Evolutionary conservation across 64 coral and sea anemone species (phyloP).

Genomic region (Catalaphyllia jardinei): DNA sequence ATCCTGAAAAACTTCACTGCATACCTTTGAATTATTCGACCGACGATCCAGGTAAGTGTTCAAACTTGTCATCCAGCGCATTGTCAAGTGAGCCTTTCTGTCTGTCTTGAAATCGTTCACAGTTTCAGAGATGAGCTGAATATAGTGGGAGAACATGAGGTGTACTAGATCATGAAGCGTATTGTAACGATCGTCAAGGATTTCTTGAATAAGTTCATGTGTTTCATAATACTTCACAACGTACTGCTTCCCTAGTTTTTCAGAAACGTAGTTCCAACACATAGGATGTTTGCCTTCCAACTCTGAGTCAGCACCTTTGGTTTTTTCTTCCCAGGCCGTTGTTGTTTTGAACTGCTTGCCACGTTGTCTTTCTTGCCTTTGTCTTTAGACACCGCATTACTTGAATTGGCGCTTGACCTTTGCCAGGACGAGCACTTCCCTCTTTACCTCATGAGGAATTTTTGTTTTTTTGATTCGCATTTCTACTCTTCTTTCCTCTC

Average conservation of each 20-base stretch:
- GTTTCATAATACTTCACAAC: too few relatives aligned
- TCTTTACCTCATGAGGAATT: too few relatives aligned
- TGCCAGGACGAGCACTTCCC: too few relatives aligned
- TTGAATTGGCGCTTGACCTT: too few relatives aligned
- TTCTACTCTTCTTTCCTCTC: neutral
- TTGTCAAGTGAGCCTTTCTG: neutral
- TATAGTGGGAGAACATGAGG: neutral
- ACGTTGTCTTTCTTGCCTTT: neutral
- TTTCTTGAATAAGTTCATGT: conserved; percentile 2
- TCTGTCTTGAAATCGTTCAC: neutral
- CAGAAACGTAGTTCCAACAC: conserved; percentile 18
- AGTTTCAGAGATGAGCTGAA: neutral
- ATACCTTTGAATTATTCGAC: neutral
- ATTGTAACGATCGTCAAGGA: neutral
- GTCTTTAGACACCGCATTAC: neutral
- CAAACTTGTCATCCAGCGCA: conserved; percentile 1
- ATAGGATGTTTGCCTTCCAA: neutral
- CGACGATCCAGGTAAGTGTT: neutral
- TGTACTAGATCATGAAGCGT: neutral
- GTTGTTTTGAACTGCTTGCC: neutral
- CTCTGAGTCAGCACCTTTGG: neutral
- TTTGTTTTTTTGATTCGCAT: neutral
- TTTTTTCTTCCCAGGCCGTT: neutral
- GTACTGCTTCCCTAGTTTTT: neutral
- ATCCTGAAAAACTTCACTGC: neutral